Conservation (phyloP, 2,113 vertebrate genomes). For the Panthera uncia region DNA sequence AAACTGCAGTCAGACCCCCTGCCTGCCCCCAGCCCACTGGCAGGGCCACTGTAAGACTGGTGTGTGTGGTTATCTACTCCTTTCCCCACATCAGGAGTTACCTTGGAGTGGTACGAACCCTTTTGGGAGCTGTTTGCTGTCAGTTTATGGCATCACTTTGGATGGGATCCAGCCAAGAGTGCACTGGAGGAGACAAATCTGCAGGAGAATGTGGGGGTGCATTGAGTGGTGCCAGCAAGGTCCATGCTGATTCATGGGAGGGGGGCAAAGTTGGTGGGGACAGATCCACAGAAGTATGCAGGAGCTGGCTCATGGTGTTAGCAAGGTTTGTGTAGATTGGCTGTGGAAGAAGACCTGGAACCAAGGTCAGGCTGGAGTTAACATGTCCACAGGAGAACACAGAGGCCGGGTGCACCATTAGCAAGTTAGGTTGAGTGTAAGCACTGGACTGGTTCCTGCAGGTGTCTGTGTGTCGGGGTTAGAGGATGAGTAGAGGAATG, state of each 20-base stretch:
- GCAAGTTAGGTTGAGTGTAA: not conserved
- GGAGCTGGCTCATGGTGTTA: not conserved
- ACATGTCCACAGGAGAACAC: not conserved
- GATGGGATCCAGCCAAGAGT: not conserved
- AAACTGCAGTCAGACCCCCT: not conserved
- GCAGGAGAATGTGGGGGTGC: not conserved
- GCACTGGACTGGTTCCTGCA: not conserved
- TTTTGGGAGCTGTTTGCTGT: not conserved
- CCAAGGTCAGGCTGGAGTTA: not conserved
- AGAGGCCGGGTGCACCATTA: not conserved
- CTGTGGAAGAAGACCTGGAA: not conserved
- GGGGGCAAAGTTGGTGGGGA: not conserved
- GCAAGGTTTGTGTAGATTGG: not conserved
- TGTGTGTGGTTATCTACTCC: not conserved
- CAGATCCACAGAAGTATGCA: not conserved
- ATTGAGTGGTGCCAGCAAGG: not conserved
- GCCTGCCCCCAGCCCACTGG: not conserved
- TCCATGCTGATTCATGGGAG: not conserved
- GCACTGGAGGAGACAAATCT: not conserved
- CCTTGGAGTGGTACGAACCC: not conserved
- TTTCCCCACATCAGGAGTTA: not conserved
- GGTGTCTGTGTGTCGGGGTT: not conserved
- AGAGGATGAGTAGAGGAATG: not conserved
- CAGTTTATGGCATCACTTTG: not conserved
- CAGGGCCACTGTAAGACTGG: not conserved